Percentiles rank a stretch among this genome's conserved stretches.
Evolutionary conservation across 2,888 invertebrate species (phyloP).

Genomic region (Caenorhabditis imperialis): DNA sequence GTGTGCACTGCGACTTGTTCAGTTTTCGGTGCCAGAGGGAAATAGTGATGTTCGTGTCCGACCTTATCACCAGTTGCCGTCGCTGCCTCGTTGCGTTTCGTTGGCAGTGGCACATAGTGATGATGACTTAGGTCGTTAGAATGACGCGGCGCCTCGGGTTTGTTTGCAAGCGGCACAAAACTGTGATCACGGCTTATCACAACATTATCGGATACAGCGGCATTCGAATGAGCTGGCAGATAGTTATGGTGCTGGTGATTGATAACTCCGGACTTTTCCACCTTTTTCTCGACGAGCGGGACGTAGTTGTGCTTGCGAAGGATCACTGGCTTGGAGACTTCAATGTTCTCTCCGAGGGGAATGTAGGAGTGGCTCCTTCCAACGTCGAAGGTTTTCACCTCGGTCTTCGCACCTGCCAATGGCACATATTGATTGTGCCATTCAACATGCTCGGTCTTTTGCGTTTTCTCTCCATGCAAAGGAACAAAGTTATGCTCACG

Average conservation of each 20-base stretch:
- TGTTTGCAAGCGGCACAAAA: conserved; percentile 48
- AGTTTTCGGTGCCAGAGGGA: conserved; percentile 42
- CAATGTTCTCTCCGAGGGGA: conserved; percentile 22
- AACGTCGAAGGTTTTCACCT: conserved; percentile 13
- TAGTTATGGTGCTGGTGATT: conserved; percentile 42
- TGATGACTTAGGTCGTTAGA: conserved; percentile 46
- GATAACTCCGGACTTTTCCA: conserved; percentile 14
- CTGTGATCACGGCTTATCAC: conserved; percentile 43
- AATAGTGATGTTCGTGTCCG: conserved; percentile 43
- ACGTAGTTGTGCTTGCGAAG: conserved; percentile 34
- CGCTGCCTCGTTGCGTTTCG: conserved; percentile 29
- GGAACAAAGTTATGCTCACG: conserved; percentile 32
- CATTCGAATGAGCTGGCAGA: conserved; percentile 43
- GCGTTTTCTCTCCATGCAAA: conserved; percentile 4
- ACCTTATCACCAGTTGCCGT: conserved; percentile 40
- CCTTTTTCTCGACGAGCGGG: conserved; percentile 37
- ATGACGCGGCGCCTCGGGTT: conserved; percentile 43
- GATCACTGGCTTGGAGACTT: conserved; percentile 9
- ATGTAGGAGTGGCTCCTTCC: conserved; percentile 41
- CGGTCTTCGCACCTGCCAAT: conserved; percentile 1
- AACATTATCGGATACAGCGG: conserved; percentile 26
- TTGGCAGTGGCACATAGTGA: conserved; percentile 51
- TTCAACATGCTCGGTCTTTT: conserved; percentile 3
- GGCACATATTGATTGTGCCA: conserved; percentile 34
- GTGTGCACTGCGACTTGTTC: conserved; percentile 29